phyloP scores from a whole-genome alignment of 2,797 vertebrate genomes.

The Staurois parvus region DNA sequence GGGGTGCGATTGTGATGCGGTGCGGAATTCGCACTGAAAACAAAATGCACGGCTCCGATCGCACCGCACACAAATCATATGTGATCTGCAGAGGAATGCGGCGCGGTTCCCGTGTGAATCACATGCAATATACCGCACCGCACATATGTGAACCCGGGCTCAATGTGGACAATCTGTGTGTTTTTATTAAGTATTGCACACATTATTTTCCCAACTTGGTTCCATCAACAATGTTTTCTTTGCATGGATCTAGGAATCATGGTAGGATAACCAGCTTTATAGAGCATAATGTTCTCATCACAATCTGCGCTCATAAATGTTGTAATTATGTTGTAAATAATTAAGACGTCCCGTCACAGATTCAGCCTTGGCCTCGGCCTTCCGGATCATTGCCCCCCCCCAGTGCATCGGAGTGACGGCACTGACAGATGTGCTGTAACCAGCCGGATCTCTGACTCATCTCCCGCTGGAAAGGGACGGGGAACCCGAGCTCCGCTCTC shows the following conservation, averaged over 20 bases:
- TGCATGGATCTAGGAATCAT: not conserved
- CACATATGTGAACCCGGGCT: no score
- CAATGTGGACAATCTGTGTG: not conserved
- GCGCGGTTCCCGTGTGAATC: no score
- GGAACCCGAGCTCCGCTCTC: not conserved
- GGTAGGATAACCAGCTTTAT: not conserved
- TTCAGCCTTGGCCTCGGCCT: not conserved
- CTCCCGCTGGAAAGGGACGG: not conserved
- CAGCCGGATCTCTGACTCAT: conserved; percentile 26
- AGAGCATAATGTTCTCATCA: conserved; percentile 31
- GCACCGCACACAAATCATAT: no score
- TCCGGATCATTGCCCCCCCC: conserved; percentile 12
- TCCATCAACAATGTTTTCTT: not conserved
- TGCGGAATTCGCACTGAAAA: no score
- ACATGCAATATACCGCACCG: no score
- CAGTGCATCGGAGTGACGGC: not conserved
- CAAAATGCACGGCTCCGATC: no score
- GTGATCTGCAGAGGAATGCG: no score
- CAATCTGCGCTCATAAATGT: conserved; percentile 24
- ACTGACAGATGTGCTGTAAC: not conserved
- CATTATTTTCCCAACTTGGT: not conserved
- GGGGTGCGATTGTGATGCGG: no score
- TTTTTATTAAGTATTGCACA: not conserved
- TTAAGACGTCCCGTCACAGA: not conserved
- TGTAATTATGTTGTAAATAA: conserved; percentile 19